These are phyloP conservation scores for Gadopsis marmoratus DNA, from an alignment of 2,797 vertebrate species.

Conservation along the genomic window DNA sequence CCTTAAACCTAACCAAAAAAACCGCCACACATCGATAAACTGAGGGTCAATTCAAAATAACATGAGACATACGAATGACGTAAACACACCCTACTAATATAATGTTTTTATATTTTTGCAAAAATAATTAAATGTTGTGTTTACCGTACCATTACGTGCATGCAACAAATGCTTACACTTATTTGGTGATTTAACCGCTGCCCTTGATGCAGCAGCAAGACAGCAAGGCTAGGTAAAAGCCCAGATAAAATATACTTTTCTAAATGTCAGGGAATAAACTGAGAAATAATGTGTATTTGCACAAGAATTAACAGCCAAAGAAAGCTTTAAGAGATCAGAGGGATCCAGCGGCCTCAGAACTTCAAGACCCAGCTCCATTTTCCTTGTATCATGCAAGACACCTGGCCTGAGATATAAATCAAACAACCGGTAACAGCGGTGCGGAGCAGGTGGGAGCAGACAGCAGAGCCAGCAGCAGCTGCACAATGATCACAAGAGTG, in stretches of 20 bases:
- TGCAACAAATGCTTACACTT: slow-evolving; percentile 21
- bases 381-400: slow-evolving; percentile 25
- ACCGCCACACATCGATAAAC: not conserved
- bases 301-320: slow-evolving; percentile 13
- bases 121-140: not conserved
- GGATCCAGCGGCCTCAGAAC: slow-evolving; percentile 3
- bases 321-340: slow-evolving; percentile 5
- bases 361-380: slow-evolving; percentile 4
- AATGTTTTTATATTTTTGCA: not conserved
- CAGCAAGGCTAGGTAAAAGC: not conserved
- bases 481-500: slow-evolving; percentile 25
- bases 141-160: not conserved
- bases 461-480: slow-evolving; percentile 45
- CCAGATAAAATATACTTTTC: not conserved
- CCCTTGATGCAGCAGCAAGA: not conserved
- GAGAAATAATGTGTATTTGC: slow-evolving; percentile 8
- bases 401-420: slow-evolving; percentile 48
- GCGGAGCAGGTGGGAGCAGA: slow-evolving; percentile 45
- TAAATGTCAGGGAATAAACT: not conserved
- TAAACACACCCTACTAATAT: not conserved
- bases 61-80: not conserved
- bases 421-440: slow-evolving; percentile 26
- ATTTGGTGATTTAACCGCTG: slow-evolving; percentile 9
- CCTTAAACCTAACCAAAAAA: not conserved
- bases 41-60: not conserved